phyloP scores from a whole-genome alignment of 2,113 vertebrate species.

The Cettia cetti region DNA sequence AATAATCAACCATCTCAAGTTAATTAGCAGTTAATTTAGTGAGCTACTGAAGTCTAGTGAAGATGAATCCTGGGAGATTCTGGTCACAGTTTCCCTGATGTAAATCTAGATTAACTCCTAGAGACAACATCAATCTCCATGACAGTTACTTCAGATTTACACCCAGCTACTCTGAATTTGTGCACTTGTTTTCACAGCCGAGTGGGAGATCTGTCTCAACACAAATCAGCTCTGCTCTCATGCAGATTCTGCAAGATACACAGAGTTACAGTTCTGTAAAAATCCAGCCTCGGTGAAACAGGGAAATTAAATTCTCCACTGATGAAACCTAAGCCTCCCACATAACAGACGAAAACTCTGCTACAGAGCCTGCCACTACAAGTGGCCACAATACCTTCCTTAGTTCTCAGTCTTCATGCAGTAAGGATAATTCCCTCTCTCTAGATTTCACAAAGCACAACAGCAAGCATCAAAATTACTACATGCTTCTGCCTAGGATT shows the following conservation, averaged over 20 bases:
- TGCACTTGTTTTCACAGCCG: conserved; percentile 45
- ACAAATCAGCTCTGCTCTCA: conserved; percentile 49
- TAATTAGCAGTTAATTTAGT: conserved; percentile 61
- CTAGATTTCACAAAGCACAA: neutral
- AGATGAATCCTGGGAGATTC: conserved; percentile 42
- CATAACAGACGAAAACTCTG: neutral
- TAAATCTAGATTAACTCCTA: conserved; percentile 45
- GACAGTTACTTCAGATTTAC: conserved; percentile 53
- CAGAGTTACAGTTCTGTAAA: conserved; percentile 30
- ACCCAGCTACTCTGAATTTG: conserved; percentile 39
- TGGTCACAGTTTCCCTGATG: conserved; percentile 29
- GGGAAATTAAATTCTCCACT: conserved; percentile 5
- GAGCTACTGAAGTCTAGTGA: conserved; percentile 29
- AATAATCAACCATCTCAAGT: conserved; percentile 22
- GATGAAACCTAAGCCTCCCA: conserved; percentile 5
- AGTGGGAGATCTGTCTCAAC: conserved; percentile 62
- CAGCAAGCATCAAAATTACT: neutral
- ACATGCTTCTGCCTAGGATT: neutral
- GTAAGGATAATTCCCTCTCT: neutral
- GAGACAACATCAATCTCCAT: conserved; percentile 38
- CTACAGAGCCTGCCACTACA: neutral
- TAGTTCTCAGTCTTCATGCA: neutral
- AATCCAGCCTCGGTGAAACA: neutral
- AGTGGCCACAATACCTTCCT: neutral
- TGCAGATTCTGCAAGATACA: conserved; percentile 32